Percentiles rank a stretch among this genome's conserved stretches.
phyloP scores from a whole-genome alignment of 2,113 vertebrate genomes.

The Centropus bengalensis region DNA sequence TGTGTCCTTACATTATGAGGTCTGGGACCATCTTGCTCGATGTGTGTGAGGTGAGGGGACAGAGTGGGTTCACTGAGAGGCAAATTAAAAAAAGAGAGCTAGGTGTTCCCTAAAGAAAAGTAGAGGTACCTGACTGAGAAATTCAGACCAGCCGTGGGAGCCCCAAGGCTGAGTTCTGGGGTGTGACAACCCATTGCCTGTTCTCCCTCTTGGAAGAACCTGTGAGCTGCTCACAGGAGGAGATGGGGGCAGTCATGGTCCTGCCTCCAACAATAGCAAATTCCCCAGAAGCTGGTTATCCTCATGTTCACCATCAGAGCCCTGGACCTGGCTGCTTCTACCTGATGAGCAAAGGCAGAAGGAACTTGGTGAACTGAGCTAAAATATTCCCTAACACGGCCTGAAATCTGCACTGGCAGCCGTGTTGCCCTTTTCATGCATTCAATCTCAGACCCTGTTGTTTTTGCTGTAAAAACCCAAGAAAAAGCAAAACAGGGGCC shows the following conservation, averaged over 20 bases:
- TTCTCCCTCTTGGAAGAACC: background rate
- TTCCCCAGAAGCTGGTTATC: background rate
- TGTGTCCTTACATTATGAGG: accelerated
- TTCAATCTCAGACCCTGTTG: background rate
- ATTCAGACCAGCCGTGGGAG: background rate
- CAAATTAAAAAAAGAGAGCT: background rate
- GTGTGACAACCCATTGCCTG: accelerated
- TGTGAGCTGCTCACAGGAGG: background rate
- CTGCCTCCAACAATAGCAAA: background rate
- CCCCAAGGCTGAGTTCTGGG: background rate
- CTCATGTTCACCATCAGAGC: background rate
- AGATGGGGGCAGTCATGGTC: accelerated
- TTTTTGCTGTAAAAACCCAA: background rate
- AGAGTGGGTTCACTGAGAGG: background rate
- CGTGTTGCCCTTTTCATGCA: background rate
- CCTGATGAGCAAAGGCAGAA: background rate
- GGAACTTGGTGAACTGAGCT: background rate
- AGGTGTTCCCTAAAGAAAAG: background rate
- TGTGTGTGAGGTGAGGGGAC: background rate
- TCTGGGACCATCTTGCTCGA: background rate
- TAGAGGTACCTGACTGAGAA: background rate
- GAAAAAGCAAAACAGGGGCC: background rate
- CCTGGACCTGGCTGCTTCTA: background rate
- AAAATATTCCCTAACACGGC: background rate
- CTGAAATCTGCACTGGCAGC: accelerated